A percentile compares a stretch with the other conserved stretches of the same genome.
Evolutionary conservation across 2,797 vertebrate genomes (phyloP).

Genomic region (Ispidina picta): DNA sequence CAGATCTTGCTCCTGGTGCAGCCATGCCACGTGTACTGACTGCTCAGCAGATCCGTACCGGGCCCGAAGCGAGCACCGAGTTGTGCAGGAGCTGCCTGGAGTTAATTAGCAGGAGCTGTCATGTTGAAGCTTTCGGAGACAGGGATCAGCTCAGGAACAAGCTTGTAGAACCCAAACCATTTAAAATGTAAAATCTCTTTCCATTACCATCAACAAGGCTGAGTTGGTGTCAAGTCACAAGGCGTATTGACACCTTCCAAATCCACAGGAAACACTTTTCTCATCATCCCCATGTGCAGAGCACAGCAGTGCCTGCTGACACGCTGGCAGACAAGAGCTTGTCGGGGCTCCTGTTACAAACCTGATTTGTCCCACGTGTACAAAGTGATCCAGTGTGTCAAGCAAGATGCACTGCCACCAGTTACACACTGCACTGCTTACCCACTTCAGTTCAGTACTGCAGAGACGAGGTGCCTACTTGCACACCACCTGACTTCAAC

Average conservation of each 20-base stretch:
- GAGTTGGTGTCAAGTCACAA: neutral
- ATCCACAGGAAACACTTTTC: neutral
- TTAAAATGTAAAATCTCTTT: conserved; percentile 47
- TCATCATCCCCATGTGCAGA: neutral
- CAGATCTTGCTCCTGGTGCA: fast-evolving
- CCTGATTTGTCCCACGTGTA: neutral
- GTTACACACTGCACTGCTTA: neutral
- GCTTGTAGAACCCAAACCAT: neutral
- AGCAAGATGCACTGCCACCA: neutral
- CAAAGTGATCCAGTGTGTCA: neutral
- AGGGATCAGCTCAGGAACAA: neutral
- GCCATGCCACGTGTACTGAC: neutral
- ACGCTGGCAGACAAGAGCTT: neutral
- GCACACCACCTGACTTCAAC: neutral
- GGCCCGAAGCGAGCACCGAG: fast-evolving
- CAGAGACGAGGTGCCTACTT: neutral
- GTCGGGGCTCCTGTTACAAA: neutral
- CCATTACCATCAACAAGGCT: conserved; percentile 19
- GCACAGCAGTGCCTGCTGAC: neutral
- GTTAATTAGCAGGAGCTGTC: conserved; percentile 52
- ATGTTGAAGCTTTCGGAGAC: neutral
- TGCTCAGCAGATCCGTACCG: neutral
- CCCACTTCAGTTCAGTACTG: neutral
- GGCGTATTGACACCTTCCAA: neutral
- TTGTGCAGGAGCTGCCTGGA: neutral